A percentile compares a stretch with the other conserved stretches of the same genome.
phyloP scores from a whole-genome alignment of 2,888 invertebrate species.

The Drosophila rellima region DNA sequence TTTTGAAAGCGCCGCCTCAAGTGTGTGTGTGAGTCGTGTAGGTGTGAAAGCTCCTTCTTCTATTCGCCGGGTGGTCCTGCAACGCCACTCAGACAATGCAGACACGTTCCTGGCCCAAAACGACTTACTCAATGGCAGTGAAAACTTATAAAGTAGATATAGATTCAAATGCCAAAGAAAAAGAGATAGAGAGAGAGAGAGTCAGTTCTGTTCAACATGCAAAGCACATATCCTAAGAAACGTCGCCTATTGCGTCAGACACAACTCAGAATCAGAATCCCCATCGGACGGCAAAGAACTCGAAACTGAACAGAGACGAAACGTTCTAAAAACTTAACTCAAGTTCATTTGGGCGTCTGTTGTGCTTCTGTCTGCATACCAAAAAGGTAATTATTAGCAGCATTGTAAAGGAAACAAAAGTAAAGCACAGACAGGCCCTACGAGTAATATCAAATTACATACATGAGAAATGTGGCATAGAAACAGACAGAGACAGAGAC shows the following conservation, averaged over 20 bases:
- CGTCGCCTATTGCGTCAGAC: constrained; percentile 58
- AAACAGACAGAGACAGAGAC: constrained; percentile 42
- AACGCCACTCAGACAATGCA: constrained; percentile 19
- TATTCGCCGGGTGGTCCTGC: constrained; percentile 23
- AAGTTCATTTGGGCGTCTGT: constrained; percentile 66
- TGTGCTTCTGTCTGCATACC: constrained; percentile 80
- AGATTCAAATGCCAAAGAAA: constrained; percentile 21
- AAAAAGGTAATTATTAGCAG: constrained; percentile 80
- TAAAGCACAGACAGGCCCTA: constrained; percentile 68
- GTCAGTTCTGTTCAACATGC: constrained; percentile 56
- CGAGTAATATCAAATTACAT: constrained; percentile 71
- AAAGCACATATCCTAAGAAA: constrained; percentile 51
- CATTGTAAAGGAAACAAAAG: constrained; percentile 76
- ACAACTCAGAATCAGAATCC: constrained; percentile 10
- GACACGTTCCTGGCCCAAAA: constrained; percentile 28
- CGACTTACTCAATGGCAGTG: background rate
- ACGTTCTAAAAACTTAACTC: constrained; percentile 55
- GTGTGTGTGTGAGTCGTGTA: constrained; percentile 2
- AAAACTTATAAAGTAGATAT: too few relatives aligned
- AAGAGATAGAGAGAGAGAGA: background rate
- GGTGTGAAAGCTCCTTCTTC: background rate
- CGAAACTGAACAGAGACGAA: constrained; percentile 19
- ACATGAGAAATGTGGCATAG: constrained; percentile 68
- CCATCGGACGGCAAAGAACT: constrained; percentile 9
- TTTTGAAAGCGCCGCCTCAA: constrained; percentile 28